phyloP scores from a whole-genome alignment of 2,797 vertebrate genomes.

The Callimico goeldii region DNA sequence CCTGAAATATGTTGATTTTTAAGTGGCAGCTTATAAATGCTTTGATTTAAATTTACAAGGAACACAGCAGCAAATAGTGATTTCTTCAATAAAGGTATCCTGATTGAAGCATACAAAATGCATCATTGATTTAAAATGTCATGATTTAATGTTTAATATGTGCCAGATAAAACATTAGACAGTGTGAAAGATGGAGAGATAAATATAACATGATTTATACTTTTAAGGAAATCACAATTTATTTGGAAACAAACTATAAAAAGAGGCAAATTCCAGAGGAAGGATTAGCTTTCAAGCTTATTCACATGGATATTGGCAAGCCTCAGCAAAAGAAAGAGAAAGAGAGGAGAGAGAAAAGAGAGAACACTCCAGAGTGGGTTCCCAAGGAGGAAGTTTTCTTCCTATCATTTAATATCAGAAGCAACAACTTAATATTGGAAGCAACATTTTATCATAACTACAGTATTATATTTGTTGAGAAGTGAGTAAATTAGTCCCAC shows the following conservation, averaged over 20 bases:
- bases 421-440: neutral
- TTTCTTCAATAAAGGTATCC: constrained; percentile 38
- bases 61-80: constrained; percentile 32
- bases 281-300: neutral
- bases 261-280: neutral
- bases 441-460: neutral
- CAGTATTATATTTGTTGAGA: neutral
- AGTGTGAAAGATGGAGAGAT: constrained; percentile 13
- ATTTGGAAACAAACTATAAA: constrained; percentile 26
- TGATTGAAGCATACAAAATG: constrained; percentile 1
- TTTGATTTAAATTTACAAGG: constrained; percentile 33
- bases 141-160: constrained; percentile 39
- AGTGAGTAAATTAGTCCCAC: neutral
- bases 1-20: constrained; percentile 48
- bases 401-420: neutral
- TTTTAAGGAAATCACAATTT: neutral
- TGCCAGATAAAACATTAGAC: constrained; percentile 30
- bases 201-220: neutral
- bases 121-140: constrained; percentile 8
- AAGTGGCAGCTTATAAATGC: constrained; percentile 42
- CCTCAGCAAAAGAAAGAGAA: neutral
- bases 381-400: neutral
- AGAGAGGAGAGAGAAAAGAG: neutral
- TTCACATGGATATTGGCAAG: neutral
- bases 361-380: neutral